Percentiles rank a stretch among this genome's conserved stretches.
Conservation (phyloP, 1,140 invertebrate genomes). For the Eupeodes corollae region DNA sequence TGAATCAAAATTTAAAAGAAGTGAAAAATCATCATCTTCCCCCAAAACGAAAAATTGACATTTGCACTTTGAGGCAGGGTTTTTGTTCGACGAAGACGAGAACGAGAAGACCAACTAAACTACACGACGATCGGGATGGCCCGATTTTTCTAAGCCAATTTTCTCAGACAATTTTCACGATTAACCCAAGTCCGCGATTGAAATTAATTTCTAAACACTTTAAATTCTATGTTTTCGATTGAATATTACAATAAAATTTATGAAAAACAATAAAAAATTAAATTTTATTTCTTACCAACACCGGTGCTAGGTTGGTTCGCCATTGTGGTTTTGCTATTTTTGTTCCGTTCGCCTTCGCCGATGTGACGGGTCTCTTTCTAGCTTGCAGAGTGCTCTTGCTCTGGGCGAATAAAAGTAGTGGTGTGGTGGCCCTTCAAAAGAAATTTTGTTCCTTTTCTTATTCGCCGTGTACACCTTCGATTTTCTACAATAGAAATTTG, state of each 20-base stretch:
- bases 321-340: constrained; percentile 19
- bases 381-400: too few relatives aligned
- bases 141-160: neutral
- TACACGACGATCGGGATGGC: neutral
- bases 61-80: too few relatives aligned
- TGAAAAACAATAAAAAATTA: neutral
- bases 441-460: too few relatives aligned
- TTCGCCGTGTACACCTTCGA: too few relatives aligned
- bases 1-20: too few relatives aligned
- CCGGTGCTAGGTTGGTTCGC: constrained; percentile 37
- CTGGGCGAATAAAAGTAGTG: too few relatives aligned
- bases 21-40: too few relatives aligned
- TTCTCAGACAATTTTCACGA: constrained; percentile 4
- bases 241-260: constrained; percentile 2
- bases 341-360: neutral
- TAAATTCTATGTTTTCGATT: constrained; percentile 4
- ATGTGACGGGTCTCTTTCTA: too few relatives aligned
- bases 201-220: constrained; percentile 3
- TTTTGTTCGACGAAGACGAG: neutral
- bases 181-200: constrained; percentile 7
- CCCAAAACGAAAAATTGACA: too few relatives aligned
- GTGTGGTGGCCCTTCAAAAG: too few relatives aligned
- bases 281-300: constrained; percentile 35
- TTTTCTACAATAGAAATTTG: too few relatives aligned
- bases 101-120: neutral